Base-by-base conservation (phyloP, 2,113 vertebrate genomes). In the Copsychus sechellarum region DNA sequence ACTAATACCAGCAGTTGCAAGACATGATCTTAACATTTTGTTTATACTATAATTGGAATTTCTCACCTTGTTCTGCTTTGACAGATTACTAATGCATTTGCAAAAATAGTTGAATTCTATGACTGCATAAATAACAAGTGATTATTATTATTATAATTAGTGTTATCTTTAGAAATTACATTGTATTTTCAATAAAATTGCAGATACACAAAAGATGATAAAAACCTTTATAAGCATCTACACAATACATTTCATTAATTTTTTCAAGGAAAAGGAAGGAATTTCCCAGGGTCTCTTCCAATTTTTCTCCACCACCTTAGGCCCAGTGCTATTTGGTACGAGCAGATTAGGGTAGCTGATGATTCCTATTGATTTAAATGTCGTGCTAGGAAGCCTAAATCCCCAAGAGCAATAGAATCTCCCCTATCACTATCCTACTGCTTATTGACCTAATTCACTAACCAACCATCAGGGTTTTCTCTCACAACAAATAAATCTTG, bases 371-470 rank as follows among this genome's bases (percentile, higher is more conserved):
- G 93, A 97, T 97, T 96, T 92, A 94, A 97, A 96, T 90, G 90
- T 94, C 11, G 53, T 97, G 85, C 93, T 95, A 96, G 90, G 94
- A 96, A 94, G 94, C 88, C 94, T 78, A 96, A 96, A 97, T 96
- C 88, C 96, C 95, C 96, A 95, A 94, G 92, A 97, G 93, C 92
- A 94, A 96, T 93, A 93, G 95, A 97, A 96, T 94, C 90, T 92
- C 95, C 94, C 95, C 92, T 96, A 96, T 96, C 95, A 95, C 92
- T 97, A 96, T 96, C 93, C 93, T 93, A 92, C 88, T 96, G 93
- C 96, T 97, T 97, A 95, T 95, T 96, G 94, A 96, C 95, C 96
- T 97, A 97, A 96, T 97, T 97, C 96, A 96, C 93, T 92, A 97
- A 95, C 95, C 94, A 97, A 96, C 90, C 95, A 97, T 96, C 95